Evolutionary conservation across 2,797 vertebrate genomes (phyloP), one percentile per base, ranked within the genome.

Genomic region (Euphonia xanthogaster): DNA sequence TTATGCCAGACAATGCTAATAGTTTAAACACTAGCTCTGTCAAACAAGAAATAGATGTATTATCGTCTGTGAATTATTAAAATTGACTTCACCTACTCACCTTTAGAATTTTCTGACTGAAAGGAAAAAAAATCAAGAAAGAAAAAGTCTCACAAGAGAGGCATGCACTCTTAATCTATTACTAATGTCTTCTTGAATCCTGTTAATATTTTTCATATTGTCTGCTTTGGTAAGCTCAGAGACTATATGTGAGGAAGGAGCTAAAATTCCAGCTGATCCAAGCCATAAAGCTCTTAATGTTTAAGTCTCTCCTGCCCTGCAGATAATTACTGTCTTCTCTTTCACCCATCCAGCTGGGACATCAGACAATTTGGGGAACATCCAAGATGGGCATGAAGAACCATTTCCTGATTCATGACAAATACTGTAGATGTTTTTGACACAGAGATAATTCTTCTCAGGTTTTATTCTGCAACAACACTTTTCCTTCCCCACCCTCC

Each of bases 141-240:
- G 60, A 89, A 90, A 54, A 66, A 22, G n/a, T 66, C 68, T 83
- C 75, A 61, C 74, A 47, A 51, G 55, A 62, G 80, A 93, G 55
- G 48, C 42, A 81, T 39, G 58, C 30, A 30, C 91, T 94, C 89
- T 71, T 96, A 97, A 97, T 94, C 91, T 89, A 93, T 90, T 88
- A 91, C 88, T 73, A 93, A 78, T 80, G 91, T 91, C 71, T 54
- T 90, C 89, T 92, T 73, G 57, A 91, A 65, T 75, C 87, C 83
- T 93, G 92, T 86, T 96, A 94, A 94, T 90, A 95, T 94, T 94
- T 92, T 87, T 96, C 95, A 93, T 96, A 95, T 90, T 94, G 86
- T 91, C 94, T 91, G 77, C 85, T 91, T 87, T 93, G 80, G 80
- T 86, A 37, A 78, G 74, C 63, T 97, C 60, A 94, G 92, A 93